Conservation (phyloP, 2,797 vertebrate genomes). For the Scolopax bukidnonensis region DNA sequence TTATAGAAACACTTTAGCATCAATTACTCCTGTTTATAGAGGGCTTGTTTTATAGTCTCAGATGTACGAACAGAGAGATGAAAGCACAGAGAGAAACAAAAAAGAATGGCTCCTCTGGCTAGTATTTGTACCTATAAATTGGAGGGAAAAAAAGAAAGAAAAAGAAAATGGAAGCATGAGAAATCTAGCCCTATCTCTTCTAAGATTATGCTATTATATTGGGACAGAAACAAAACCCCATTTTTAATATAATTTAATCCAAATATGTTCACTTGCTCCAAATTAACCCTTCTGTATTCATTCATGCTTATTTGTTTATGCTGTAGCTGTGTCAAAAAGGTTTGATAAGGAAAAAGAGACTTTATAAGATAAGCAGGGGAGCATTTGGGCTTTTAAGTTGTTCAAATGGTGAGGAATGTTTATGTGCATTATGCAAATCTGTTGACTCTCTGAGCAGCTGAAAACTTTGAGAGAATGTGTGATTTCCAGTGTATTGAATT, state of each 20-base stretch:
- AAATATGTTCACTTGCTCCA: background rate
- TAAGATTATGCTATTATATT: background rate
- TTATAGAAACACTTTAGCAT: background rate
- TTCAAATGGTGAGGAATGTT: background rate
- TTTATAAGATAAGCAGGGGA: background rate
- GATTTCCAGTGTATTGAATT: background rate
- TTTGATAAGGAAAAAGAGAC: background rate
- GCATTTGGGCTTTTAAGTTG: background rate
- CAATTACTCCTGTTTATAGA: background rate
- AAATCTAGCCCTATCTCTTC: background rate
- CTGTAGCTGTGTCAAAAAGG: background rate
- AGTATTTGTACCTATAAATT: background rate
- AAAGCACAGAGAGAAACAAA: background rate
- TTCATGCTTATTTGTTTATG: background rate
- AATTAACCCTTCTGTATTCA: background rate
- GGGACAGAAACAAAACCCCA: background rate
- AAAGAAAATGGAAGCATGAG: background rate
- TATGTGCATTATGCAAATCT: background rate
- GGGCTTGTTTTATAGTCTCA: background rate
- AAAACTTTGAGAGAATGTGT: background rate
- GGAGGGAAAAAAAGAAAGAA: rapidly evolving
- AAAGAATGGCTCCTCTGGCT: background rate
- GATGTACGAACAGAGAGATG: background rate
- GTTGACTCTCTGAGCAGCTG: background rate
- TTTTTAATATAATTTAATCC: background rate